Conservation (phyloP, 2,797 vertebrate genomes). For the Periparus ater region DNA sequence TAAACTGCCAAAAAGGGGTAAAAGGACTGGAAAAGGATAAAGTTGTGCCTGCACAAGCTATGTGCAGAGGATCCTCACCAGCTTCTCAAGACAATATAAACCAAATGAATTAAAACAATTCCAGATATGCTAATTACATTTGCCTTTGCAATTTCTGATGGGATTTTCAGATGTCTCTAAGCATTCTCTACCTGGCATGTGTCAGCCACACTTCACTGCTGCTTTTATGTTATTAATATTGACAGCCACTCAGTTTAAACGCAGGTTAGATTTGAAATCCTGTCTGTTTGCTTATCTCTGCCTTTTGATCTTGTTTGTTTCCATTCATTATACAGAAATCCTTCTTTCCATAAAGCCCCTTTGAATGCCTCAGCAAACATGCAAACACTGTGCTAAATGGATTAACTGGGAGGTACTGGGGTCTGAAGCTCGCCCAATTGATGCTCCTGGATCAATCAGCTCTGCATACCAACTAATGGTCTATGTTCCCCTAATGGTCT, state of each 20-base stretch:
- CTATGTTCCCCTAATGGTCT: neutral
- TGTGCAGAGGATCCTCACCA: neutral
- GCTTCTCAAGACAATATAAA: slow-evolving; percentile 6
- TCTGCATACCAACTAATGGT: neutral
- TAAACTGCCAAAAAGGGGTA: neutral
- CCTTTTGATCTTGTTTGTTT: slow-evolving; percentile 66
- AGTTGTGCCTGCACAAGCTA: neutral
- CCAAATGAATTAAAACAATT: slow-evolving; percentile 40
- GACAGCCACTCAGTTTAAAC: slow-evolving; percentile 63
- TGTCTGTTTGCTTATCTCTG: slow-evolving; percentile 58
- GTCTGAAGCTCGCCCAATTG: neutral
- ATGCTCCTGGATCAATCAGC: neutral
- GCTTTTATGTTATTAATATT: slow-evolving; percentile 64
- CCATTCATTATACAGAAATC: slow-evolving; percentile 43
- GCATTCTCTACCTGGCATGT: neutral
- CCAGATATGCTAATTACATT: slow-evolving; percentile 48
- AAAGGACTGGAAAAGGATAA: neutral
- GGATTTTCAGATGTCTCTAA: slow-evolving; percentile 57
- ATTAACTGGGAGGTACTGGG: slow-evolving; percentile 19
- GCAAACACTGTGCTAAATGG: slow-evolving; percentile 32
- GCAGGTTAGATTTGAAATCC: slow-evolving; percentile 61
- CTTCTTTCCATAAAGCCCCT: slow-evolving; percentile 39
- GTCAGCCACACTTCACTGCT: slow-evolving; percentile 53
- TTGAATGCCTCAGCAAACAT: slow-evolving; percentile 34
- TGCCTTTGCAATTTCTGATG: slow-evolving; percentile 31